Evolutionary conservation across 2,113 vertebrate genomes (phyloP), one percentile per base, ranked within the genome.

Genomic region (Pica pica): DNA sequence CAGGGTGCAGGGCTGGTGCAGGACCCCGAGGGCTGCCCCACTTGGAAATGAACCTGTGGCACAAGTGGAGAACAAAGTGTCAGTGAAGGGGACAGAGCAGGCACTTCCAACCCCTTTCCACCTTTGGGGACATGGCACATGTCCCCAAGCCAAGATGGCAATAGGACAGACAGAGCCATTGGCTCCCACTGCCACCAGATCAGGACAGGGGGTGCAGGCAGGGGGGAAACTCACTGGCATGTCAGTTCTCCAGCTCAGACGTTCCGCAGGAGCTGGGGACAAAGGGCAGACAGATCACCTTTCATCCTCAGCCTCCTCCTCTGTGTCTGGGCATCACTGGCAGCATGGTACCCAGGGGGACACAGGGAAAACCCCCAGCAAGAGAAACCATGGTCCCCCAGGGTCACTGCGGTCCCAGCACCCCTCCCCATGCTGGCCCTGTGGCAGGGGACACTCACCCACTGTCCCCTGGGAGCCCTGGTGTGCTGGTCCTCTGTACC

Each of bases 211-310:
- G 5, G 4, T 37, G 35, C 35, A 41, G n/a, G 78, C 12, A n/a
- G 19, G 7, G 7, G 10, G 6, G 16, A 26, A 35, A 69, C 95
- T 93, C 80, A 96, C 96, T 69, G 22, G 19, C 10, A 27, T 4
- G 26, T 46, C 69, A 56, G 50, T 64, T n/a, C 44, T 89, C 49
- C 16, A 30, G 22, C 88, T 98, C 98, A 98, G 81, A 94, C 93
- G 5, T 98, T 97, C 37, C 95, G 93, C 42, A 98, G 97, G 64
- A 98, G 97, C 98, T 98, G 96, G 35, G 77, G 89, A 76, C 31
- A 93, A 82, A 82, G 35, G 55, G 31, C 30, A 49, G 26, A 61
- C 6, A 33, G 70, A 59, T 57, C 79, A 85, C 60, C 21, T 41
- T 87, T 42, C 67, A 61, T 11, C 37, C 60, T 39, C 55, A 30